Conservation (phyloP, 2,888 invertebrate genomes). For the Chrysotoxum bicinctum region DNA sequence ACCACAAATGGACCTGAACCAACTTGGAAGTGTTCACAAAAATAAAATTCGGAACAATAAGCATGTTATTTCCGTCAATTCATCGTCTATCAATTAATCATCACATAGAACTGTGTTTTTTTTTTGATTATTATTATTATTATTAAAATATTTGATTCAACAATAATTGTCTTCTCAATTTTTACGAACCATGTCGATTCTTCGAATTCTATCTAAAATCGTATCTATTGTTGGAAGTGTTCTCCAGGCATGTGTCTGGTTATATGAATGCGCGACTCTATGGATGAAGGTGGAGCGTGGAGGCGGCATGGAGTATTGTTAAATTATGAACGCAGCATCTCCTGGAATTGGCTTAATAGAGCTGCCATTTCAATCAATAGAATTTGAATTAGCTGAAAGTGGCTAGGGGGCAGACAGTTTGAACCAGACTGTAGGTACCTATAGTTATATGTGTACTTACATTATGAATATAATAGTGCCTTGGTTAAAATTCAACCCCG, state of each 20-base stretch:
- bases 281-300: conserved; percentile 16
- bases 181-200: conserved; percentile 62
- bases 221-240: conserved; percentile 44
- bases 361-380: conserved; percentile 71
- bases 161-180: conserved; percentile 38
- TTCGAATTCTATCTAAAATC: conserved; percentile 61
- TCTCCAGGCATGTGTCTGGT: conserved; percentile 48
- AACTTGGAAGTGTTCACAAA: conserved; percentile 43
- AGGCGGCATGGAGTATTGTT: conserved; percentile 43
- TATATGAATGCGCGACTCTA: conserved; percentile 18
- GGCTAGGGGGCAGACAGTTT: conserved; percentile 17
- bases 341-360: conserved; percentile 68
- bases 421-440: neutral
- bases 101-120: conserved; percentile 65
- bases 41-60: conserved; percentile 45
- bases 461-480: neutral
- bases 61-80: conserved; percentile 57
- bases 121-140: conserved; percentile 32
- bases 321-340: conserved; percentile 59
- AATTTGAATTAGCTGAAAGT: conserved; percentile 64
- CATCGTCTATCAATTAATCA: conserved; percentile 68
- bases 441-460: neutral
- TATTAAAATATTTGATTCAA: conserved; percentile 36
- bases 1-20: conserved; percentile 40
- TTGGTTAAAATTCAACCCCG: neutral